Base-by-base conservation (phyloP, 1,140 invertebrate species). In the Eurosta solidaginis region DNA sequence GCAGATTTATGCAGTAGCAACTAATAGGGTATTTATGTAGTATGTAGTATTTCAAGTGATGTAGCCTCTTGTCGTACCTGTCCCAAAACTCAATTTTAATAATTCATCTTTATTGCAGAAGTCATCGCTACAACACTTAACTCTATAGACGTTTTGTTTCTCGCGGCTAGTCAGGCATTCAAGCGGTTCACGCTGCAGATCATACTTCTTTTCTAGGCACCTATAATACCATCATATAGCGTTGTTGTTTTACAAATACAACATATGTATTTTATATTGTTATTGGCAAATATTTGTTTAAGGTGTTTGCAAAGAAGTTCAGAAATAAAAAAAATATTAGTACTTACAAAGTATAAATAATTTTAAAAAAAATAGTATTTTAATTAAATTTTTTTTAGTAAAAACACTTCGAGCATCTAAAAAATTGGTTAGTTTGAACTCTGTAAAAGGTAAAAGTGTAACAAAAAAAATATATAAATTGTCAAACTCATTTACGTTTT, bases 41-140 rank as follows among this genome's bases (percentile, higher is more conserved):
- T 76, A 40, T 40, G 40, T 59, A 25, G 36, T 73, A 40, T n/a
- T n/a, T n/a, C n/a, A n/a, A 40, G 59, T 59, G 59, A 68, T 68
- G 17, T 68, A 22, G 59, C 59, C 59, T n/a, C n/a, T 78, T 75
- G 73, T 10, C 40, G 81, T 87, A 87, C 85, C 85, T 87, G 79
- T 81, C 78, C 83, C 78, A 82, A 87, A 82, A 81, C 82, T 82
- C 82, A 82, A 84, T 81, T 81, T 84, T 81, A 87, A 81, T 78
- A 86, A 77, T 80, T 85, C 83, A 81, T 88, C 81, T 81, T 86
- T 85, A 84, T 88, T 88, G 84, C 87, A 88, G 83, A 83, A 88
- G 82, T 88, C 86, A 76, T 78, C 80, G 77, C 78, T 80, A 83
- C 87, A 88, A 84, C 87, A 88, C 75, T 82, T 78, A 82, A 88